Evolutionary conservation across 1,140 invertebrate genomes (phyloP).

Genomic region (Tetragonula clypearis): DNA sequence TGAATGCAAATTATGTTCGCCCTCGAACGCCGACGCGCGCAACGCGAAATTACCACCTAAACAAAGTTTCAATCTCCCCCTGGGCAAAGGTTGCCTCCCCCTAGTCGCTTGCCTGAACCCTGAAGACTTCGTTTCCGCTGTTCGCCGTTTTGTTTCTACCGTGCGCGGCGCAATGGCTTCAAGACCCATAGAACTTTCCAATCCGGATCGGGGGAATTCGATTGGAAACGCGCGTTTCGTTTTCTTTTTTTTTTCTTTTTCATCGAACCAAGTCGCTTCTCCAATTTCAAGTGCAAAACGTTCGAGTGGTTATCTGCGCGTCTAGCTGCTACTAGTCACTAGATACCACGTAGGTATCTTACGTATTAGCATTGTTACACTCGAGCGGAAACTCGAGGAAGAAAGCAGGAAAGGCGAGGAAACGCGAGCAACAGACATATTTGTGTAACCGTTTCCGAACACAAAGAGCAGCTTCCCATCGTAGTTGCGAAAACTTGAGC

Average conservation of each 20-base stretch:
- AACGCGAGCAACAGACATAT: not conserved
- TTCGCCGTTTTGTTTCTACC: not conserved
- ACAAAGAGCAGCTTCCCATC: not conserved
- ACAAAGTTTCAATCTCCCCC: slow-evolving; percentile 74
- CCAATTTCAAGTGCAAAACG: not conserved
- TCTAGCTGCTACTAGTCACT: not conserved
- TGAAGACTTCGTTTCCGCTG: no score
- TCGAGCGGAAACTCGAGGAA: not conserved
- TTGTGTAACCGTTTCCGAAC: slow-evolving; percentile 1
- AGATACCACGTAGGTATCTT: not conserved
- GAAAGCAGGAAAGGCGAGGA: not conserved
- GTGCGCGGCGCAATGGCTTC: not conserved
- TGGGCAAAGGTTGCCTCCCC: slow-evolving; percentile 53
- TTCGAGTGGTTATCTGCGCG: no score
- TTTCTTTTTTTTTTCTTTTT: not conserved
- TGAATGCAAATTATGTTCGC: slow-evolving; percentile 67
- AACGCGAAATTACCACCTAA: slow-evolving; percentile 70
- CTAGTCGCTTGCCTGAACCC: not conserved
- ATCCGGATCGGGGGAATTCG: not conserved
- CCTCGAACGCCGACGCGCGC: slow-evolving; percentile 52
- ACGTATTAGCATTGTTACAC: no score
- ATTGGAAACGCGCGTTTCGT: not conserved
- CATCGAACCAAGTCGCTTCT: not conserved
- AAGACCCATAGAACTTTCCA: no score
- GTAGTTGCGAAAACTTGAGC: not conserved